Evolutionary conservation across 92 coral and sea anemone species (phyloP), one percentile per base, ranked within the genome.

Genomic region (Heliopora coerulea): DNA sequence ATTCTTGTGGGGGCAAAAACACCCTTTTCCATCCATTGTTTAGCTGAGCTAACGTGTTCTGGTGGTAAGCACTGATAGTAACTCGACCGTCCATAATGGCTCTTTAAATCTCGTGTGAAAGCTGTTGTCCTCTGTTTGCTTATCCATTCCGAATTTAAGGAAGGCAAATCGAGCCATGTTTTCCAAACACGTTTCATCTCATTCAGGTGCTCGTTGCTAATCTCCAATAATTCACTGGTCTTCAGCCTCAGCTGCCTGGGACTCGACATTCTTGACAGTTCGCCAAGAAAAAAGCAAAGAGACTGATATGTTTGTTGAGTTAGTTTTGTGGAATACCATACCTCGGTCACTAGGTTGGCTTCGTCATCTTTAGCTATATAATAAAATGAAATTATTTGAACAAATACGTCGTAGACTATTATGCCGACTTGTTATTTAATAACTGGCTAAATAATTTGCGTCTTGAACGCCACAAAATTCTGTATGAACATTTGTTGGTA

Each of bases 311-410:
- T 78, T 5, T 64, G 30, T 17, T 77, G 67, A 25, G 80, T 80
- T n/a, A 89, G 76, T 20, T 57, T 40, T 41, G 84, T 70, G n/a
- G 96, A 90, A 59, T 90, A 90, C 96, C 91, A 90, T 7, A 88
- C 80, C 62, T 90, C 91, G 46, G 88, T 85, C 39, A 87, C 86
- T 13, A 82, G 66, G 40, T 78, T 56, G 52, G 83, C 83, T 21
- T 57, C 75, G 14, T 41, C 63, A 26, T 62, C 30, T 30, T 54
- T 49, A 52, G 63, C 77, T 70, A n/a, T n/a, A n/a, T n/a, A n/a
- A n/a, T n/a, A n/a, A n/a, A n/a, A n/a, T n/a, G n/a, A n/a, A n/a
- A n/a, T n/a, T n/a, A n/a, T n/a, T n/a, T n/a, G n/a, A n/a, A n/a
- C n/a, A n/a, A n/a, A n/a, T n/a, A n/a, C n/a, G n/a, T n/a, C n/a